Evolutionary conservation across 2,888 invertebrate species (phyloP).

Genomic region (Hymenopus coronatus): DNA sequence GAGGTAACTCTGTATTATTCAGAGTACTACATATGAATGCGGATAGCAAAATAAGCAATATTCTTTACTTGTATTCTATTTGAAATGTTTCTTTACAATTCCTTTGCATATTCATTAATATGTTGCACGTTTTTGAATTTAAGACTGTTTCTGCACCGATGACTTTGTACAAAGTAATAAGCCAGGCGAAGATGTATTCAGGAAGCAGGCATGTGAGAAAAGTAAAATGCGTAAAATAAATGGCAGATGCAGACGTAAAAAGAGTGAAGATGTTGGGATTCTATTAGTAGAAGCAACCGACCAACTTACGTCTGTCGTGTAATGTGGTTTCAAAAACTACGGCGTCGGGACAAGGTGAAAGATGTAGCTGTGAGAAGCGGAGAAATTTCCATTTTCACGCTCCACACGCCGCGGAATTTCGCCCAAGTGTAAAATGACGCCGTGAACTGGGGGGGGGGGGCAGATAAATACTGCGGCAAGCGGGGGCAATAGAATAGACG

Average conservation of each 20-base stretch:
- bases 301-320: slow-evolving; percentile 9
- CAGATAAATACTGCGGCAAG: neutral
- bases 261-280: neutral
- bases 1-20: too few relatives aligned
- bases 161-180: neutral
- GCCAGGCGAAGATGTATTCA: neutral
- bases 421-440: slow-evolving; percentile 4
- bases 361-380: neutral
- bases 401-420: neutral
- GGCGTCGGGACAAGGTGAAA: neutral
- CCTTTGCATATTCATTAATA: too few relatives aligned
- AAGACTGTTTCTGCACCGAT: neutral
- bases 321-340: slow-evolving; percentile 10
- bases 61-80: too few relatives aligned
- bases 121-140: too few relatives aligned
- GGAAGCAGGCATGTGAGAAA: neutral
- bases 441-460: neutral
- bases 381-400: slow-evolving; percentile 1
- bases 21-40: too few relatives aligned
- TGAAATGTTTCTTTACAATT: too few relatives aligned
- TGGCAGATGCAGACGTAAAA: neutral
- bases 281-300: neutral
- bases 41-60: too few relatives aligned
- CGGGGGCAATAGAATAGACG: neutral
- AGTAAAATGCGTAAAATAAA: neutral